Evolutionary conservation across 2,888 invertebrate species (phyloP).

Genomic region (Acrocera orbiculus): DNA sequence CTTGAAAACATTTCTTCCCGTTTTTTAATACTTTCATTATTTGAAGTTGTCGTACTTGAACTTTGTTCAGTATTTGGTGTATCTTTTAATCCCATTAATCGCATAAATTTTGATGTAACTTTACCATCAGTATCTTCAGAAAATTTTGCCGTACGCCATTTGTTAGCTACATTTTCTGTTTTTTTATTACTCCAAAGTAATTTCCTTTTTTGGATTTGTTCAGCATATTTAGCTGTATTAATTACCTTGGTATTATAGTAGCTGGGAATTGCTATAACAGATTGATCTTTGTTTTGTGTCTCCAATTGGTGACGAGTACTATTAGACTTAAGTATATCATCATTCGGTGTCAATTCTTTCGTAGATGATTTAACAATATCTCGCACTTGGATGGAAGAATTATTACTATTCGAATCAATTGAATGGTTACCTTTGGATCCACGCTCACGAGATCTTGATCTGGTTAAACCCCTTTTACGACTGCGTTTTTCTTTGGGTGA

Average conservation of each 20-base stretch:
- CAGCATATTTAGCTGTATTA: slow-evolving; percentile 63
- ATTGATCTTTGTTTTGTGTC: not conserved
- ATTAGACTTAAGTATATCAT: too few species aligned
- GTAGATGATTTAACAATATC: slow-evolving; percentile 27
- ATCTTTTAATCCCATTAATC: slow-evolving; percentile 83
- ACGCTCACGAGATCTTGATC: slow-evolving; percentile 3
- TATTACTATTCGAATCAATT: slow-evolving; percentile 21
- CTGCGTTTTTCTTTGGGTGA: slow-evolving; percentile 6
- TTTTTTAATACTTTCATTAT: slow-evolving; percentile 22
- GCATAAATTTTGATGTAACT: slow-evolving; percentile 85
- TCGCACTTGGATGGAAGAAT: slow-evolving; percentile 19
- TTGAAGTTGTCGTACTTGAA: slow-evolving; percentile 4
- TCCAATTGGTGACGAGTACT: too few species aligned
- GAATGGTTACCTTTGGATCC: not conserved
- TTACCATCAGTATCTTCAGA: slow-evolving; percentile 83
- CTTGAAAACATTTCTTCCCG: slow-evolving; percentile 72
- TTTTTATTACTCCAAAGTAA: slow-evolving; percentile 75
- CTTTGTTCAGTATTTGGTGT: slow-evolving; percentile 1
- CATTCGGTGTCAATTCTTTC: slow-evolving; percentile 30
- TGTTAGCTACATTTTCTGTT: slow-evolving; percentile 30
- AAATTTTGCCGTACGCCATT: slow-evolving; percentile 76
- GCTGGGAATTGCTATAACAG: slow-evolving; percentile 34
- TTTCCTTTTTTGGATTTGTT: slow-evolving; percentile 83
- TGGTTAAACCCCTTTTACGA: slow-evolving; percentile 2
- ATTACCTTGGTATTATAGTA: slow-evolving; percentile 60